Base-by-base conservation (phyloP, 2,113 vertebrate genomes). In the Astatotilapia flaviijosephi region DNA sequence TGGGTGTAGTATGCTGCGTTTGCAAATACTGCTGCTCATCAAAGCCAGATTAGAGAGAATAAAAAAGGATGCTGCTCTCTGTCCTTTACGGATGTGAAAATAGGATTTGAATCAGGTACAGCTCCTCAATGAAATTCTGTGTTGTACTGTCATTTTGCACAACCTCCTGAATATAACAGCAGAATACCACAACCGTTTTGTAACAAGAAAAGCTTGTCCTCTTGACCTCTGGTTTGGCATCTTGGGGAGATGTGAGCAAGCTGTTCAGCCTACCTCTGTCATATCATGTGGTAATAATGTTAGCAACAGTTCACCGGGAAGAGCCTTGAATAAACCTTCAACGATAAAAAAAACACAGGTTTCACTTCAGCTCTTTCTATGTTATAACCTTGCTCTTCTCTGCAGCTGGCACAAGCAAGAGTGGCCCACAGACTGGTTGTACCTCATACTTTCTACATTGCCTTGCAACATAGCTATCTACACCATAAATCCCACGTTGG, bases 241-340 rank as follows among this genome's bases (percentile, higher is more conserved):
- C 28, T 60, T 60, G 58, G 58, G 5, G 15, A 62, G 58, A 62
- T 62, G 15, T 62, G 58, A 62, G 58, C 58, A 62, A 62, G 58
- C 58, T 33, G 28, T 62, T 62, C 28, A 62, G 28, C 58, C 58
- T 33, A 62, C 1, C 1, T 33, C 28, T 62, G 58, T 62, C 58
- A 1, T 60, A 60, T 60, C 28, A 62, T 62, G 15, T 62, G 15
- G 15, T 62, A 62, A 60, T 19, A 60, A 62, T 62, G 28, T 62
- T 62, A 33, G 58, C 28, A 62, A 62, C 28, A 62, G 58, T 33
- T 62, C 28, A 62, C 58, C 5, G 0, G 9, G 58, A 60, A 33
- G 28, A 62, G 19, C 28, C 15, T 62, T 19, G 58, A 62, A 62
- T 62, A 62, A 33, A 33, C 28, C 58, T 33, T 62, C 58, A 33